Conservation (phyloP, 2,797 vertebrate species). For the Cirrhinus mrigala region DNA sequence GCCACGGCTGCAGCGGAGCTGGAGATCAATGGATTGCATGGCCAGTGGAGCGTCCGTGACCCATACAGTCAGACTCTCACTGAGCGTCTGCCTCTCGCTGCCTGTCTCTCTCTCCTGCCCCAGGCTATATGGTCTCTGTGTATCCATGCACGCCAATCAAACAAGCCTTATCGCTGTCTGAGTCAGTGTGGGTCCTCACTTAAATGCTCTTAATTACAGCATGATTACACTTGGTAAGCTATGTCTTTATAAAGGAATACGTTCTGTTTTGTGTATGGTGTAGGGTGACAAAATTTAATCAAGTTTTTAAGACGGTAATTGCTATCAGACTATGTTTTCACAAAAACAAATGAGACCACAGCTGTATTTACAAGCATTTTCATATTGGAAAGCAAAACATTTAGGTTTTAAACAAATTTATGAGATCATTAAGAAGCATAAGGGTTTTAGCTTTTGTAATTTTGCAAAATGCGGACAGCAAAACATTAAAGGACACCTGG, state of each 20-base stretch:
- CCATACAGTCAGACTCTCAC: constrained; percentile 59
- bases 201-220: not conserved
- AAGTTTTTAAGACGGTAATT: constrained; percentile 28
- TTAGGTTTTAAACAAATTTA: not conserved
- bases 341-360: constrained; percentile 1
- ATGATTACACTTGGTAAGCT: constrained; percentile 16
- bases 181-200: constrained; percentile 53
- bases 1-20: constrained; percentile 59
- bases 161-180: constrained; percentile 54
- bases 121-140: constrained; percentile 47
- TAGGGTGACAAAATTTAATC: constrained; percentile 26
- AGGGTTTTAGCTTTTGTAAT: not conserved
- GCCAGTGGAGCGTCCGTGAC: constrained; percentile 55
- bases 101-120: constrained; percentile 52
- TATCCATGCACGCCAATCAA: constrained; percentile 59
- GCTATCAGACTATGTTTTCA: constrained; percentile 19
- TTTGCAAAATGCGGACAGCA: not conserved
- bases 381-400: not conserved
- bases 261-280: constrained; percentile 6
- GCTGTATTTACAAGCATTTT: constrained; percentile 7
- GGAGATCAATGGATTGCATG: constrained; percentile 60
- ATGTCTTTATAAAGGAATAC: not conserved
- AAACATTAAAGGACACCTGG: not conserved
- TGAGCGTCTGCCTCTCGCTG: constrained; percentile 50
- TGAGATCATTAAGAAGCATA: not conserved